These are phyloP conservation scores for Gambelia wislizenii DNA, from an alignment of 2,797 vertebrate species.

Conservation along the genomic window DNA sequence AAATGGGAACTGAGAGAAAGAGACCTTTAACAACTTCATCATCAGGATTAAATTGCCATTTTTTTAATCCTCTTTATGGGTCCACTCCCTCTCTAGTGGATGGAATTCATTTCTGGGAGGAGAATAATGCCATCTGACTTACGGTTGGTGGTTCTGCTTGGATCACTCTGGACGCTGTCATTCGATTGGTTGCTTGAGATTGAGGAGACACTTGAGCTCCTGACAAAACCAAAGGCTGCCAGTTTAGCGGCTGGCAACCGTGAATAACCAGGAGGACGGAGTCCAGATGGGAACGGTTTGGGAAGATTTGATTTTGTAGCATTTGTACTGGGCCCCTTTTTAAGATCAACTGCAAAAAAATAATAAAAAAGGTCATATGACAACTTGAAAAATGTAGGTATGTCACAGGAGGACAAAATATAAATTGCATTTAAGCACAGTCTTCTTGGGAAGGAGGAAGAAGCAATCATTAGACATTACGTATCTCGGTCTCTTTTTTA, in stretches of 20 bases:
- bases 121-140: conserved; percentile 74
- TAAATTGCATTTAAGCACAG: neutral
- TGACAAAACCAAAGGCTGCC: conserved; percentile 87
- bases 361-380: conserved; percentile 1
- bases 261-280: conserved; percentile 92
- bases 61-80: neutral
- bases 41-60: neutral
- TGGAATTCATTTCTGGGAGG: neutral
- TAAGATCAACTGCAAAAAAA: conserved; percentile 82
- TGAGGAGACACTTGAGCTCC: conserved; percentile 90
- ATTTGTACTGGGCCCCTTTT: conserved; percentile 80
- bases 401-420: neutral
- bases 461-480: neutral
- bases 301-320: conserved; percentile 84
- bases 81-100: neutral
- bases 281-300: conserved; percentile 88
- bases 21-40: neutral
- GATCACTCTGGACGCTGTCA: conserved; percentile 86
- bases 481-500: neutral
- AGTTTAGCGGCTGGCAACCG: conserved; percentile 87
- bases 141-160: conserved; percentile 82
- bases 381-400: neutral
- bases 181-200: conserved; percentile 90
- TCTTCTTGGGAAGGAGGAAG: fast-evolving
- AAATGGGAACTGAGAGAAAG: neutral